Conservation (phyloP, 2,888 invertebrate species). For the Cryptocheilus praepositus region DNA sequence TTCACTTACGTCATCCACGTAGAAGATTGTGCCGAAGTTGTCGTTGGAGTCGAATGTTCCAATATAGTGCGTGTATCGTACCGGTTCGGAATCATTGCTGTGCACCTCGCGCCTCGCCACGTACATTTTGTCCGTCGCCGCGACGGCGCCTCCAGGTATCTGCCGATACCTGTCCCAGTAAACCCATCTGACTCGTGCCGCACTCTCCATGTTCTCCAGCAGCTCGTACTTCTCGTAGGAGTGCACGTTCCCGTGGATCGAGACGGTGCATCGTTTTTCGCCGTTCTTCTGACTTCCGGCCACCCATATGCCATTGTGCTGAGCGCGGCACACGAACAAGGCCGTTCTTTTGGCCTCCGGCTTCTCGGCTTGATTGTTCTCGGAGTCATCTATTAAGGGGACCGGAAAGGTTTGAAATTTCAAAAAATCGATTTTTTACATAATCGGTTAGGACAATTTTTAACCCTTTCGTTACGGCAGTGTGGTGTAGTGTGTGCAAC, state of each 20-base stretch:
- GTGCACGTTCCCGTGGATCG: slow-evolving; percentile 78
- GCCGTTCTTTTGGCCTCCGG: slow-evolving; percentile 43
- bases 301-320: slow-evolving; percentile 84
- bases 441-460: too few species aligned
- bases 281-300: slow-evolving; percentile 81
- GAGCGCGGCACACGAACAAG: slow-evolving; percentile 85
- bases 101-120: slow-evolving; percentile 75
- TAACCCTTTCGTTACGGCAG: too few species aligned
- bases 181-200: slow-evolving; percentile 86
- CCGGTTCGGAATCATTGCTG: slow-evolving; percentile 17
- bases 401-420: too few species aligned
- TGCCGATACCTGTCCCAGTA: slow-evolving; percentile 83
- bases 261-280: slow-evolving; percentile 80
- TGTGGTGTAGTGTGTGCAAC: too few species aligned
- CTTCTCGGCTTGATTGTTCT: slow-evolving; percentile 51
- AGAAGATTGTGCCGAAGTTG: slow-evolving; percentile 82
- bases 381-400: slow-evolving; percentile 37
- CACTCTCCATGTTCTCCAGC: slow-evolving; percentile 85
- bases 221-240: slow-evolving; percentile 82
- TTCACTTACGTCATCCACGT: slow-evolving; percentile 78
- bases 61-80: slow-evolving; percentile 78
- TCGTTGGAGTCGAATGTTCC: slow-evolving; percentile 82
- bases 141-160: slow-evolving; percentile 82
- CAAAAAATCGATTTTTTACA: too few species aligned
- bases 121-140: slow-evolving; percentile 63